A percentile compares a stretch with the other conserved stretches of the same genome.
Conservation (phyloP, 2,797 vertebrate species). For the Coilia nasus region DNA sequence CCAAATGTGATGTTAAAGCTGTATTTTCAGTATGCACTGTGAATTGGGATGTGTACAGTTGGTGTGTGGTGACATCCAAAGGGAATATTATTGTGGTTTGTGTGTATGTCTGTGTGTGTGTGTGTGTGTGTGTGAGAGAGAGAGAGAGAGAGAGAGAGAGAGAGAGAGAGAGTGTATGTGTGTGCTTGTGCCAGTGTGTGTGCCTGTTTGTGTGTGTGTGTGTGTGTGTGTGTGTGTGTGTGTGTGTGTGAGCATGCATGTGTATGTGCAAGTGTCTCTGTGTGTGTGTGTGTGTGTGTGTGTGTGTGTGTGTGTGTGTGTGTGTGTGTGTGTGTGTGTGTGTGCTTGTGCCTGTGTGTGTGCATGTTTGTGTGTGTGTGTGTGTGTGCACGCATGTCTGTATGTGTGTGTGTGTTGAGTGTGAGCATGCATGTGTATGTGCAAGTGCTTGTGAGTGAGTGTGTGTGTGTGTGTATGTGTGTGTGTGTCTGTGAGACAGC, state of each 20-base stretch:
- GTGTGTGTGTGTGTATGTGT: background rate
- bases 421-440: background rate
- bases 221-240: background rate
- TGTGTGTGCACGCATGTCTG: background rate
- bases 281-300: too few relatives aligned
- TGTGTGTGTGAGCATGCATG: too few relatives aligned
- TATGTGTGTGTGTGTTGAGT: background rate
- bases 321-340: too few relatives aligned
- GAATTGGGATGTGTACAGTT: background rate
- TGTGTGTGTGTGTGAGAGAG: too few relatives aligned
- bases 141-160: too few relatives aligned
- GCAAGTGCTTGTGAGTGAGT: background rate
- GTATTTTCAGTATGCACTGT: slow-evolving; percentile 33
- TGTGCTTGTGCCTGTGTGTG: background rate
- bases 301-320: too few relatives aligned
- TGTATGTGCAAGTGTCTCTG: too few relatives aligned
- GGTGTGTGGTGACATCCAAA: background rate
- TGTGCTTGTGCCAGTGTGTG: background rate
- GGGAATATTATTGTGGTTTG: background rate
- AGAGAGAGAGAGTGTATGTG: too few relatives aligned
- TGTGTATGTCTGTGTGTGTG: too few relatives aligned
- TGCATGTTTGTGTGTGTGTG: background rate
- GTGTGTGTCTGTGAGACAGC: slow-evolving; percentile 22
- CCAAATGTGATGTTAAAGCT: background rate
- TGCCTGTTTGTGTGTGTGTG: background rate